Base-by-base conservation (phyloP, 2,888 invertebrate species). In the Ophion slaviceki region DNA sequence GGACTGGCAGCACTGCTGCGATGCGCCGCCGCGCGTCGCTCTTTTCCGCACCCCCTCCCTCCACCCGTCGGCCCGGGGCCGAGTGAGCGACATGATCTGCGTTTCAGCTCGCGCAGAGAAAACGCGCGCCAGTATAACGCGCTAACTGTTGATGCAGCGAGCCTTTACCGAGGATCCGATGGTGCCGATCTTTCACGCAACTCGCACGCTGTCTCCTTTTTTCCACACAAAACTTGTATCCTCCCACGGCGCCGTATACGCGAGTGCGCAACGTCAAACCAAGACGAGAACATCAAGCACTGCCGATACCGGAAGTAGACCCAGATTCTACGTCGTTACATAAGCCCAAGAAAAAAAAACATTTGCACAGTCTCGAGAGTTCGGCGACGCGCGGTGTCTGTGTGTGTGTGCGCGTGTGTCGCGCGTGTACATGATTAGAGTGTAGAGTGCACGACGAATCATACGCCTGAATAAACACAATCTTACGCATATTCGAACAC, bases 91-190 rank as follows among this genome's bases (percentile, higher is more conserved):
- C 20, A 4, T 32, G 32, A 4, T 32, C 32, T 32, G 32, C 32
- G 32, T 32, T 32, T 32, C 20, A 11, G 2, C 24, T 24, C 53
- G 53, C 53, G 66, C 32, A 3, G 17, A 82, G 80, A 47, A 79
- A 68, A 83, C 86, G 86, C 86, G 86, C 86, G 82, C 79, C 85
- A 86, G 85, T 85, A 87, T 82, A 53, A 53, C 87, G 87, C 82
- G 85, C 80, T 82, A 84, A 76, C 76, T 82, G 71, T 85, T 77
- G 36, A 78, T 82, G 77, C 82, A 83, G 81, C 59, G 64, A 32
- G 70, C 82, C 77, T 66, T 32, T 32, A 4, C 32, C 32, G 32
- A 32, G 32, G 32, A 70, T 79, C 11, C 66, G 68, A 78, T 64
- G 61, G 75, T 78, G 45, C 79, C 71, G 82, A 80, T 74, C 80